Percentiles rank a stretch among this genome's conserved stretches.
Evolutionary conservation across 2,888 invertebrate genomes (phyloP).

Genomic region (Apotomis betuletana): DNA sequence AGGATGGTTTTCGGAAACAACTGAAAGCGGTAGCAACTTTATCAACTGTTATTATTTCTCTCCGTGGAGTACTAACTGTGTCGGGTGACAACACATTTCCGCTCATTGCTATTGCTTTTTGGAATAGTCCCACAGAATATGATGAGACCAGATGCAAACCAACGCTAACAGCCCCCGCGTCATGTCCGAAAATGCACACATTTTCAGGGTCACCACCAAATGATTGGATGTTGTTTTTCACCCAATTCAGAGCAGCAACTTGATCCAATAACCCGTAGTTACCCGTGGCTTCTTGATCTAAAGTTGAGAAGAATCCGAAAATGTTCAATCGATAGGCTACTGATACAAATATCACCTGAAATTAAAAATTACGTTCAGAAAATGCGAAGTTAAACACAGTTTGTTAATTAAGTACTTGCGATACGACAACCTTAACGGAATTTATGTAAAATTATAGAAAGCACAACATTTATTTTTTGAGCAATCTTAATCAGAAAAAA

Average conservation of each 20-base stretch:
- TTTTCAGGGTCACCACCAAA: conserved; percentile 91
- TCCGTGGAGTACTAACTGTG: conserved; percentile 85
- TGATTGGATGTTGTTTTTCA: conserved; percentile 88
- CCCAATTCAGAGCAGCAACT: conserved; percentile 90
- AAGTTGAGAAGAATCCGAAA: conserved; percentile 92
- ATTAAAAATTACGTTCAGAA: conserved; percentile 41
- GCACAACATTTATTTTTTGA: no score
- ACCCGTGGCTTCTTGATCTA: conserved; percentile 90
- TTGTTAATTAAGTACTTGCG: no score
- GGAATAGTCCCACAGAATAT: conserved; percentile 86
- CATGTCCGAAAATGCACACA: conserved; percentile 91
- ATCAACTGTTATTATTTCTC: conserved; percentile 85
- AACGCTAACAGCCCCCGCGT: conserved; percentile 90
- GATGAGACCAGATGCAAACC: conserved; percentile 89
- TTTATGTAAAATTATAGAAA: no score
- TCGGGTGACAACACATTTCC: conserved; percentile 87
- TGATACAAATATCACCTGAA: conserved; percentile 89
- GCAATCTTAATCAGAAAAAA: no score
- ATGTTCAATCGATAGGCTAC: conserved; percentile 91
- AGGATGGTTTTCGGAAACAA: conserved; percentile 87
- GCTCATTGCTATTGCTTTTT: conserved; percentile 92
- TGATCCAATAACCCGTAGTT: conserved; percentile 93
- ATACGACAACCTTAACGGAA: no score
- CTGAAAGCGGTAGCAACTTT: conserved; percentile 86
- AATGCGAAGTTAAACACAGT: neutral